Conservation (phyloP, 2,797 vertebrate genomes). For the Valencia hispanica region DNA sequence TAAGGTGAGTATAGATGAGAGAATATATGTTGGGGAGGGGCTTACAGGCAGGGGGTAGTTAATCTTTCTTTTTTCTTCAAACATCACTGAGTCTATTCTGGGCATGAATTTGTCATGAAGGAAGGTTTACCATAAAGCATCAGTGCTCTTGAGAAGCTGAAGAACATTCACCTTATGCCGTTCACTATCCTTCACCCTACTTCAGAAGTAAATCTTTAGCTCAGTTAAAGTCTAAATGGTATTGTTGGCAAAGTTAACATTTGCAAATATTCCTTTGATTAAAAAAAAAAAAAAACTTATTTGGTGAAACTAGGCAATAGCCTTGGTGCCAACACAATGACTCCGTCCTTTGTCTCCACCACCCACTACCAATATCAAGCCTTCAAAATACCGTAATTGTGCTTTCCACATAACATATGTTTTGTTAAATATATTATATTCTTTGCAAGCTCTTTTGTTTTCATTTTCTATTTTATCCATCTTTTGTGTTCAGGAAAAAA, state of each 20-base stretch:
- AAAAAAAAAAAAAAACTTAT: conserved; percentile 58
- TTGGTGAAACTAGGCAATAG: conserved; percentile 66
- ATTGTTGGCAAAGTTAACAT: conserved; percentile 63
- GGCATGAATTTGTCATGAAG: conserved; percentile 73
- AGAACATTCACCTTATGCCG: conserved; percentile 46
- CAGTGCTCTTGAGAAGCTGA: conserved; percentile 75
- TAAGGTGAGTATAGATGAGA: conserved; percentile 58
- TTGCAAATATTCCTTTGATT: conserved; percentile 68
- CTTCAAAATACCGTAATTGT: conserved; percentile 71
- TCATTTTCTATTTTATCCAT: conserved; percentile 65
- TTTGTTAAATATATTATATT: conserved; percentile 66
- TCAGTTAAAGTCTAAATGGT: neutral
- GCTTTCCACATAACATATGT: conserved; percentile 66
- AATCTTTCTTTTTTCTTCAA: conserved; percentile 40
- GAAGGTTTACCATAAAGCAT: conserved; percentile 78
- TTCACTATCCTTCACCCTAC: conserved; percentile 17
- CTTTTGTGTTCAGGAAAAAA: conserved; percentile 72
- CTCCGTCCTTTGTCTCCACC: conserved; percentile 60
- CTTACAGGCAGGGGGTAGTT: conserved; percentile 51
- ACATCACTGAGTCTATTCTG: conserved; percentile 69
- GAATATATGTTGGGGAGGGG: conserved; percentile 47
- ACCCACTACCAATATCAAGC: conserved; percentile 44
- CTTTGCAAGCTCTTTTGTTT: conserved; percentile 54
- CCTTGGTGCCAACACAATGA: conserved; percentile 58
- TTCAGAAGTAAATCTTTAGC: neutral